Base-by-base conservation (phyloP, 2,113 vertebrate genomes). In the Circaetus gallicus region DNA sequence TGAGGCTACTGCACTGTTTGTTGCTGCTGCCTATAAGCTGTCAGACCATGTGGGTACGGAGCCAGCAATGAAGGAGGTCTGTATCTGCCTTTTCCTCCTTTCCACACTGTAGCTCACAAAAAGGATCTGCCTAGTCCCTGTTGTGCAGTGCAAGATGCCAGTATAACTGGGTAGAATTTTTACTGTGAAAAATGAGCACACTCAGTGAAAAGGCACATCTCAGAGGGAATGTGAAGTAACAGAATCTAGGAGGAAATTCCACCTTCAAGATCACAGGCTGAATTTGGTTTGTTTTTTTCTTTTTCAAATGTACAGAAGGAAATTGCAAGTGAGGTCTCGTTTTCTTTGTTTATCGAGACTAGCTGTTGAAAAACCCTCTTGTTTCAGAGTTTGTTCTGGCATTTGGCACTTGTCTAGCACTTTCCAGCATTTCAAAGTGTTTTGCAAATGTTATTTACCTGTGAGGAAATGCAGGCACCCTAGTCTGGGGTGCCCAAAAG, bases 31-130 rank as follows among this genome's bases (percentile, higher is more conserved):
- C 26, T 99, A 99, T 89, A 98, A 98, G 32, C 98, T 99, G 71
- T 99, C 99, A 2, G 99, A 99, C 96, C 99, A 99, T 1, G 99
- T 99, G 95, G 99, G 99, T 47, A 98, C 99, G 7, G 99, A 99
- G 92, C 99, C 99, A 22, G 99, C 99, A 4, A 97, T 99, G 52
- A 99, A 99, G 95, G 99, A 99, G 99, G 99, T 99, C 80, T 88
- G 79, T 89, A 36, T 56, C 81, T 90, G 25, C 65, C 8, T 53
- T 32, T 74, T 56, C 40, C n/a, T 93, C 42, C 9, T 13, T 24
- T 49, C 25, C 69, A 22, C 11, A 0, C 24, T 40, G 5, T 47
- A 40, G 49, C 38, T 95, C 52, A 36, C 58, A 59, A 3, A 91
- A 47, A 29, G 16, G 29, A 80, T 87, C 80, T 82, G 42, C 25